phyloP scores from a whole-genome alignment of 2,113 vertebrate species.

The Ochotona curzoniae region DNA sequence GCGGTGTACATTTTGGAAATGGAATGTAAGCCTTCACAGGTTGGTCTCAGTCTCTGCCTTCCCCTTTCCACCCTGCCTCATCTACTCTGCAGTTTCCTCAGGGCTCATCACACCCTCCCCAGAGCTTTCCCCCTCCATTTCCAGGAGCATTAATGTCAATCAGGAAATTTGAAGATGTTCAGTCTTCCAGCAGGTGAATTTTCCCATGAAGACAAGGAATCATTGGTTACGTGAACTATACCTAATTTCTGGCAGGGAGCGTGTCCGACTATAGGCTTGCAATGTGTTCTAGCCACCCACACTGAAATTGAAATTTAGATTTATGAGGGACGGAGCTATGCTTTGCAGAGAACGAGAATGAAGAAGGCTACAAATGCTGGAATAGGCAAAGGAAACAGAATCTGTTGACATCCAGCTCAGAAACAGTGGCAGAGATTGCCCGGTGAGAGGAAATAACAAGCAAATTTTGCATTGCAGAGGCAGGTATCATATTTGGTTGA shows the following conservation, averaged over 20 bases:
- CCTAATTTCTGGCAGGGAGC: background rate
- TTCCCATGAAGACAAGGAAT: background rate
- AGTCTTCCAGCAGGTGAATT: background rate
- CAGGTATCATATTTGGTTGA: background rate
- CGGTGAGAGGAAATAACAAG: background rate
- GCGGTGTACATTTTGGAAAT: background rate
- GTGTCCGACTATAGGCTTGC: background rate
- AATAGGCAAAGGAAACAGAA: background rate
- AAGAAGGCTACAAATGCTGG: background rate
- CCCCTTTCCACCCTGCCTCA: background rate
- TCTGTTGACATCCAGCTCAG: background rate
- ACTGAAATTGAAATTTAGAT: background rate
- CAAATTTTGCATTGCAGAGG: background rate
- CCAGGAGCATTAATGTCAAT: background rate
- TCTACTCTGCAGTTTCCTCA: background rate
- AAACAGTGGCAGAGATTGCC: background rate
- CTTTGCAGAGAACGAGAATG: background rate
- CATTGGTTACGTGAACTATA: background rate
- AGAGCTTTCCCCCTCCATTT: background rate
- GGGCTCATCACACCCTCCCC: background rate
- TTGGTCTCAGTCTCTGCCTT: too few species aligned
- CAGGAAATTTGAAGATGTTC: background rate
- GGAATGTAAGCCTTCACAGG: background rate
- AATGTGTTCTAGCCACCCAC: background rate
- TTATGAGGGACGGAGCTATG: background rate